phyloP scores from a whole-genome alignment of 2,113 vertebrate species.

The Marmota monax region DNA sequence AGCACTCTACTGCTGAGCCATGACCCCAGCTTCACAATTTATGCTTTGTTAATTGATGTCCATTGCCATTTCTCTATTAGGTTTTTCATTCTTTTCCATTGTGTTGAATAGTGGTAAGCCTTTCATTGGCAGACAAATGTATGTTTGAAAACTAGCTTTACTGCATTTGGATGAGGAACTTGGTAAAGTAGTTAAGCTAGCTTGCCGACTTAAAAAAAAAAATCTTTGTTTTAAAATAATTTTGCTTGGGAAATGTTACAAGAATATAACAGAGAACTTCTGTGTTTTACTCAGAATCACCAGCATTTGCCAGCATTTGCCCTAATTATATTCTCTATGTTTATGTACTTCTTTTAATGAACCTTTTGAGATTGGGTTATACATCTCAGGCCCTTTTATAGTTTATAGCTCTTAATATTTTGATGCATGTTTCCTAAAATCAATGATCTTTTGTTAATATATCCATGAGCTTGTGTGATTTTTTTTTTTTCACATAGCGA shows the following conservation, averaged over 20 bases:
- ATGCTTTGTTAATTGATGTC: not conserved
- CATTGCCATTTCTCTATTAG: not conserved
- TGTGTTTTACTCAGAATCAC: not conserved
- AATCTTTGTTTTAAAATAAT: constrained; percentile 49
- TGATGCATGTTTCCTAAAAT: not conserved
- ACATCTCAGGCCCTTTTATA: not conserved
- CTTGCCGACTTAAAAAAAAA: constrained; percentile 39
- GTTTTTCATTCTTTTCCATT: constrained; percentile 17
- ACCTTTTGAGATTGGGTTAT: not conserved
- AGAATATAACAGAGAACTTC: not conserved
- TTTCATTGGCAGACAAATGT: constrained; percentile 5
- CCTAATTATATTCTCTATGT: not conserved
- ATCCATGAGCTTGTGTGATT: not conserved
- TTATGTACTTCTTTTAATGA: not conserved
- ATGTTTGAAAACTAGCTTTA: constrained; percentile 25
- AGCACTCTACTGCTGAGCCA: too few species aligned
- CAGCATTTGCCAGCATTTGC: not conserved
- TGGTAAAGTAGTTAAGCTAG: not conserved
- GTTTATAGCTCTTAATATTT: not conserved
- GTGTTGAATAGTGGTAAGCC: not conserved
- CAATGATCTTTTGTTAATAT: not conserved
- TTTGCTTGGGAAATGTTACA: not conserved
- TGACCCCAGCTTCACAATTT: too few species aligned
- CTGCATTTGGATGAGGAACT: not conserved
- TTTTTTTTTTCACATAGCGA: not conserved